Evolutionary conservation across 2,888 invertebrate genomes (phyloP), one percentile per base, ranked within the genome.

Genomic region (Cheilosia grossa): DNA sequence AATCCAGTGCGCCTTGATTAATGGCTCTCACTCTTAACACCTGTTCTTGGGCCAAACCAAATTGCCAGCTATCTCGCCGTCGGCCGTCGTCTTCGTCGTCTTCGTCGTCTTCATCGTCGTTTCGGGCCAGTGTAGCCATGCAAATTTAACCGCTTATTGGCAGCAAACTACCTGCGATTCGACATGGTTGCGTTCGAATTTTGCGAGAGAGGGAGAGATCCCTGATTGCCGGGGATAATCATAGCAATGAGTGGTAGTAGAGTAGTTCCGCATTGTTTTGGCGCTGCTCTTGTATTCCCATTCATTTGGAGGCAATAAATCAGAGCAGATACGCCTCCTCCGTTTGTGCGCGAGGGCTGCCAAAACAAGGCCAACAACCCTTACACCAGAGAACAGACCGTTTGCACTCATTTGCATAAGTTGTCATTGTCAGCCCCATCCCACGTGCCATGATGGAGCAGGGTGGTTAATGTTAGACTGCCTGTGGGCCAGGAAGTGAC

Each of bases 21-120:
- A 82, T 82, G 82, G 78, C 47, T 78, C 72, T 54, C 64, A 64
- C 64, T 75, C 82, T 82, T 77, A 82, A 82, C 82, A 82, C 82
- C 82, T 82, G 82, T 82, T 72, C 72, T 72, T 66, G 61, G 63
- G n/a, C 51, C 49, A 67, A 49, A 58, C 42, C 17, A 83, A 79
- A 79, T 83, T 83, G 64, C 44, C 59, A 54, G 69, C 69, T 79
- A 79, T 64, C 21, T 54, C 42, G 47, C 74, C 74, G 74, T 72
- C 17, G 21, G 21, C 19, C 19, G 5, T 51, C 24, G 19, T 21
- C 15, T 2, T 15, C 21, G 19, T 24, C 24, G 6, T 27, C 27
- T 21, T 21, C 27, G 6, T 27, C 27, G 6, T 27, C 27, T 21
- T 21, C 27, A 1, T 27, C 27, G 19, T 40, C 19, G 58, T 15